Conservation (phyloP, 2,113 vertebrate genomes). For the Megatriorchis doriae region DNA sequence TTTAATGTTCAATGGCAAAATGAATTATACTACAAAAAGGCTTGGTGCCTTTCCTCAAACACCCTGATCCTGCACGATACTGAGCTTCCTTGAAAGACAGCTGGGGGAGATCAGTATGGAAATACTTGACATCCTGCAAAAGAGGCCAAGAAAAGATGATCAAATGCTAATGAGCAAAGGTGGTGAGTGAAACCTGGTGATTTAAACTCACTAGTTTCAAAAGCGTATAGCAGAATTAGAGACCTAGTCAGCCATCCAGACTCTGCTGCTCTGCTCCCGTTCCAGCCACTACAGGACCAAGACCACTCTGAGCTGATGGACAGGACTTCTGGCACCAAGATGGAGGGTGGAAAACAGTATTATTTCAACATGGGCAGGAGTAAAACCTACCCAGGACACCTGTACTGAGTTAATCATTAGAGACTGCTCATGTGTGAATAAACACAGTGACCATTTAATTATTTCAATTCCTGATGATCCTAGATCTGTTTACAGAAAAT, state of each 20-base stretch:
- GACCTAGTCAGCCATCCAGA: neutral
- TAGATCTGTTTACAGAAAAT: constrained; percentile 26
- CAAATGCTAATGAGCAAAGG: neutral
- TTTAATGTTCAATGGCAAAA: constrained; percentile 18
- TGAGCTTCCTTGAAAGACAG: neutral
- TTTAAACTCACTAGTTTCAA: neutral
- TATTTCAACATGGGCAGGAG: neutral
- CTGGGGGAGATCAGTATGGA: neutral
- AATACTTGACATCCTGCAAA: neutral
- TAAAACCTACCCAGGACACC: neutral
- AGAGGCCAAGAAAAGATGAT: neutral
- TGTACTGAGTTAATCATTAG: neutral
- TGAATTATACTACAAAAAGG: constrained; percentile 6
- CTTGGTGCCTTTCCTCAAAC: neutral
- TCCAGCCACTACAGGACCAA: neutral
- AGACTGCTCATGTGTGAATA: neutral
- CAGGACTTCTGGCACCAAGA: neutral
- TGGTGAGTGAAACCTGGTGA: neutral
- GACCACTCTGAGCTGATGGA: neutral
- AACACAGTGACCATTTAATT: neutral
- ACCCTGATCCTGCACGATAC: neutral
- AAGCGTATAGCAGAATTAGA: neutral
- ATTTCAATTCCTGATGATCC: neutral
- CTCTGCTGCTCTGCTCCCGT: neutral
- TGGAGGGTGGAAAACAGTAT: neutral